phyloP scores from a whole-genome alignment of 1,140 invertebrate species.

The Schlechtendalia chinensis region DNA sequence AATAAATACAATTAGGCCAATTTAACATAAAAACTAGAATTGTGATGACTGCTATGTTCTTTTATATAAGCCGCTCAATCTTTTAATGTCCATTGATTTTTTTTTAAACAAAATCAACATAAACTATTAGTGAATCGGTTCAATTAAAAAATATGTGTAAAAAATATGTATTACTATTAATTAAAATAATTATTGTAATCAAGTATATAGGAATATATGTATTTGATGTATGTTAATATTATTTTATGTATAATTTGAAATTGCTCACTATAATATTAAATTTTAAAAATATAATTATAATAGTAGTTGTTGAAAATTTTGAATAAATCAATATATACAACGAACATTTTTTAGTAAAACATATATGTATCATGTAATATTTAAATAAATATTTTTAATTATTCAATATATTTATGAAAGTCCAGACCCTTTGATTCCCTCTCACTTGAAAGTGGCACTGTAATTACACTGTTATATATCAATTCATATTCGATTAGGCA shows the following conservation, averaged over 20 bases:
- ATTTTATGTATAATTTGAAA: constrained; percentile 35
- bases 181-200: constrained; percentile 1
- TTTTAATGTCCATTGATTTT: constrained; percentile 7
- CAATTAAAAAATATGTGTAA: not conserved
- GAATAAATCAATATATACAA: too few species aligned
- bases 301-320: too few species aligned
- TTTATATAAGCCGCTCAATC: constrained; percentile 3
- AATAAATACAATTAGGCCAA: not conserved
- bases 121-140: not conserved
- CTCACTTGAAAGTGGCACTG: too few species aligned
- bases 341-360: too few species aligned
- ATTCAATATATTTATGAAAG: too few species aligned
- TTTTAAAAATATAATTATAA: not conserved
- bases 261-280: constrained; percentile 29
- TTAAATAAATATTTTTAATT: too few species aligned
- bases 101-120: constrained; percentile 9
- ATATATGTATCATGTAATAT: too few species aligned
- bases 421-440: too few species aligned
- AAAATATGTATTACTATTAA: not conserved
- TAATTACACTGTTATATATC: too few species aligned
- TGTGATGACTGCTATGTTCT: not conserved
- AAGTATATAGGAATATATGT: not conserved
- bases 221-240: constrained; percentile 1
- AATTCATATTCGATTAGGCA: too few species aligned
- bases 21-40: not conserved